Evolutionary conservation across 2,797 vertebrate species (phyloP), one percentile per base, ranked within the genome.

Genomic region (Enteromius mattozi): DNA sequence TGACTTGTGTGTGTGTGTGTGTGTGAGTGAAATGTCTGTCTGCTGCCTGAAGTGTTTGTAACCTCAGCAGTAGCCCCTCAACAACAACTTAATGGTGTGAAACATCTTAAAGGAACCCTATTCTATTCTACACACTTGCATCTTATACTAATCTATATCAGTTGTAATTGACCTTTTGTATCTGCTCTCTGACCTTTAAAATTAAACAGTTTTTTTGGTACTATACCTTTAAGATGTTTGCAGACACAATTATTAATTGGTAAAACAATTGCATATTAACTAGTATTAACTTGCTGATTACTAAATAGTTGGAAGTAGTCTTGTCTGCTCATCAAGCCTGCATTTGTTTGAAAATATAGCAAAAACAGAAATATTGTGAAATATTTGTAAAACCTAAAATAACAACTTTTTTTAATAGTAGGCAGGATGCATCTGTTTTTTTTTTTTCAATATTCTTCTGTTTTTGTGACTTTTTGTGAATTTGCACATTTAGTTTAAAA

Each of bases 1-100:
- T 85, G 81, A 78, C 81, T 59, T n/a, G 17, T 66, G 24, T 65
- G 30, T 35, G 66, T 68, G 35, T 70, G 68, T 69, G 54, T 78
- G 77, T 61, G 3, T 33, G 40, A 33, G 42, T 78, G 37, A 49
- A 78, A 63, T 79, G 27, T 79, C 40, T 65, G 42, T 66, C 61
- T 49, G 17, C 61, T 66, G 40, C 49, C 42, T 79, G 19, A 66
- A 79, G 27, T 63, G 78, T 66, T 45, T 79, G 61, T 49, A 79
- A 66, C 42, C 61, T 66, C 40, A 61, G n/a, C 14, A 16, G 56
- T 78, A 42, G 37, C 24, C 56, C 37, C 76, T 78, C 56, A 63
- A 21, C n/a, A 45, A 24, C 35, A 61, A 27, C n/a, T 42, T 30
- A 27, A 27, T 19, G 8, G 21, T 42, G n/a, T 63, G 56, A 61